Conservation (phyloP, 2,113 vertebrate species). For the Plestiodon gilberti region DNA sequence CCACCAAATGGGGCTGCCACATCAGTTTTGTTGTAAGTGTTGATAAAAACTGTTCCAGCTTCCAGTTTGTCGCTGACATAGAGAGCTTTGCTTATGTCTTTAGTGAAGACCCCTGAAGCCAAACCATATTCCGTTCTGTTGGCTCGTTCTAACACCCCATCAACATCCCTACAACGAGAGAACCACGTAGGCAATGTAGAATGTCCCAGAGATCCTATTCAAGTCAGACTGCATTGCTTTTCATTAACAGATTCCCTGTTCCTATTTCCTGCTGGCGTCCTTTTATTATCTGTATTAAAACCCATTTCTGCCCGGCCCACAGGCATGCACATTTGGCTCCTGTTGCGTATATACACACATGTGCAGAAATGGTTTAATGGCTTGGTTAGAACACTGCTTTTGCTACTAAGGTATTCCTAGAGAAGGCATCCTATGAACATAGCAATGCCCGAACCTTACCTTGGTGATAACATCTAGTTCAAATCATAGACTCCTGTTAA, state of each 20-base stretch:
- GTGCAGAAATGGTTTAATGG: background rate
- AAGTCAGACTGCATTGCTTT: background rate
- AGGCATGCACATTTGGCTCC: no score
- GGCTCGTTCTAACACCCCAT: conserved; percentile 89
- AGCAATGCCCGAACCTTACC: background rate
- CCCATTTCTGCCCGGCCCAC: no score
- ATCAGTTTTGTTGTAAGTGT: conserved; percentile 98
- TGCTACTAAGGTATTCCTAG: background rate
- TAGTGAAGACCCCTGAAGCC: conserved; percentile 95
- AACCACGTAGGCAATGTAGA: conserved; percentile 2
- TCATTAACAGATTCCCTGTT: background rate
- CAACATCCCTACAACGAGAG: conserved; percentile 80
- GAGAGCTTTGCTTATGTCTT: conserved; percentile 95
- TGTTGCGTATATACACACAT: no score
- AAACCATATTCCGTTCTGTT: conserved; percentile 94
- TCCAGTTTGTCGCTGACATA: conserved; percentile 93
- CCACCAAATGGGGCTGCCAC: conserved; percentile 96
- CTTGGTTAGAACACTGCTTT: fast-evolving
- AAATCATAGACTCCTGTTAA: background rate
- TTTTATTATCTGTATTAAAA: background rate
- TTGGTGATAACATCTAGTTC: background rate
- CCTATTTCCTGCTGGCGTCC: background rate
- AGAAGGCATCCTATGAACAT: background rate
- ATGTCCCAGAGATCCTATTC: background rate
- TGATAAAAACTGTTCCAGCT: conserved; percentile 95